Base-by-base conservation (phyloP, 2,888 invertebrate genomes). In the Agonopterix heracliana region DNA sequence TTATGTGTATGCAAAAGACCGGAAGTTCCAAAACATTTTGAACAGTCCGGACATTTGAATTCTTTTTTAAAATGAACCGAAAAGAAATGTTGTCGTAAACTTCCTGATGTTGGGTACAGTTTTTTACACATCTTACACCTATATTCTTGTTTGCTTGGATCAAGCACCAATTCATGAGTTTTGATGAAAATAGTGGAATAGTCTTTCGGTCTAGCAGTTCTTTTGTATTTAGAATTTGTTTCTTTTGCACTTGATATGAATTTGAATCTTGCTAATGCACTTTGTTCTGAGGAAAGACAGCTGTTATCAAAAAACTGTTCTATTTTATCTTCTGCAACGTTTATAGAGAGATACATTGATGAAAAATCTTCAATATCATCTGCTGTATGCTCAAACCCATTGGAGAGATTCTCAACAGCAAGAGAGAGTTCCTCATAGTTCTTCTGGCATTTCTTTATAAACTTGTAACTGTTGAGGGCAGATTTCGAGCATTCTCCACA, bases 101-200 rank as follows among this genome's bases (percentile, higher is more conserved):
- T 47, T 10, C 52, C 52, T 3, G 52, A 46, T 9, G 49, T 42
- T 10, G 49, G 49, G 38, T 52, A 52, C 1, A 34, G 2, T 45
- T 52, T 52, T n/a, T 46, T 13, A 11, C 52, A 52, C 11, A 52
- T 34, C 12, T 49, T 52, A 13, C 52, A 52, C 17, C 42, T 46
- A n/a, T 38, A 52, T 26, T 49, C 49, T 11, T 36, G 34, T 17
- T 47, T 46, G 13, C 38, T 42, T 7, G 51, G 51, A 17, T 52
- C 52, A 36, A 12, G 17, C 11, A 49, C 44, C 17, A 52, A 14
- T 40, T 52, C 52, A 13, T 49, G 46, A 1, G 52, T 52, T 14
- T 49, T 52, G 10, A 52, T 52, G 17, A 52, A 52, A 26, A 52
- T 52, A 2, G 52, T 52, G 2, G 52, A 52, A 9, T 41, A 47